Base-by-base conservation (phyloP, 1,140 invertebrate species). In the Tetramorium simillimum region DNA sequence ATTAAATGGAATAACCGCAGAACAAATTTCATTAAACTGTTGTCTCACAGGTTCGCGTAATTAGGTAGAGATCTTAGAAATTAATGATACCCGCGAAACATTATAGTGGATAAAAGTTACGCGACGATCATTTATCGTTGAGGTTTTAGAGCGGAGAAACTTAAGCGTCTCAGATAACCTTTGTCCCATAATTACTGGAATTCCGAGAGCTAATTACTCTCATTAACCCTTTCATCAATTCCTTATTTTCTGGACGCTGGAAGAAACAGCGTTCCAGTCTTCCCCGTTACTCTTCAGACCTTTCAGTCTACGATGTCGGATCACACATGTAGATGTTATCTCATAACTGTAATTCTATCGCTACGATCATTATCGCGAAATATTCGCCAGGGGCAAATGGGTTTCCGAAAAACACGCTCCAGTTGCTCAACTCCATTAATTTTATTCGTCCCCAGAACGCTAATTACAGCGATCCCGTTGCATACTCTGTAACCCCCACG, bases 151-250 rank as follows among this genome's bases (percentile, higher is more conserved):
- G 21, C 6, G n/a, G 1, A 73, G 24, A 33, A 82, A 73, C 60
- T 82, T 62, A 73, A 73, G 6, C 21, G n/a, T 60, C 33, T 60
- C 40, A 37, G 18, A 6, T 60, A 82, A 46, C 24, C 40, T 73
- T 60, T 82, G 24, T 73, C 40, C 58, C 6, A 60, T 62, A 82
- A 73, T 73, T 73, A 12, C 80, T 33, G 24, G 67, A 81, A 69
- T 82, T 60, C 14, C 53, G 28, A 7, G 28, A 73, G 16, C 16
- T 72, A 60, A 82, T 73, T 37, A 21, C 18, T 14, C 1, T 53
- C 40, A 43, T 82, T 70, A 73, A 62, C n/a, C 14, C 56, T 73
- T 53, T 60, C 10, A 62, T 46, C 53, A 18, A 46, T 49, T 56
- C 18, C 16, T 58, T 72, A 72, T 73, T 46, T 46, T 46, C 24